Percentiles rank a stretch among this genome's conserved stretches.
These are phyloP conservation scores for Nasalis larvatus DNA, from an alignment of 2,113 vertebrate genomes.

Conservation along the genomic window DNA sequence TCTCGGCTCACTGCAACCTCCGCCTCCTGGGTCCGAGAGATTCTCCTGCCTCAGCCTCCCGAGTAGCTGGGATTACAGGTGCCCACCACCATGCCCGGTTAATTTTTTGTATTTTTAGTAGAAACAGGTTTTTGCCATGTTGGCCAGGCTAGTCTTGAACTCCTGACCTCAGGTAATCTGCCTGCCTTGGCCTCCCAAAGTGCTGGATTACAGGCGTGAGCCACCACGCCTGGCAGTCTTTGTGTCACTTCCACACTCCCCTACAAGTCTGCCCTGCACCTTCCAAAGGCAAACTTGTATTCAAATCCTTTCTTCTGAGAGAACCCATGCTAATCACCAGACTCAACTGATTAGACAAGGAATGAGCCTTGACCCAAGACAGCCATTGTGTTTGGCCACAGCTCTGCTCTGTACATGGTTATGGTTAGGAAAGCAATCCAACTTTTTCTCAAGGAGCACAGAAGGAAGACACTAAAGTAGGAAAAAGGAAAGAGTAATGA, in stretches of 20 bases:
- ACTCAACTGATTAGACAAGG: background rate
- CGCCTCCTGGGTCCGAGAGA: too few relatives aligned
- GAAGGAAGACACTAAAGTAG: background rate
- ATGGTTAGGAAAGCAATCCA: background rate
- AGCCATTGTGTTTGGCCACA: background rate
- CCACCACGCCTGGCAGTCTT: background rate
- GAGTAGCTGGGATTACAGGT: too few relatives aligned
- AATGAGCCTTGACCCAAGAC: background rate
- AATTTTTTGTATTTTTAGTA: too few relatives aligned
- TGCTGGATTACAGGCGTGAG: too few relatives aligned
- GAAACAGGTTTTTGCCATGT: too few relatives aligned
- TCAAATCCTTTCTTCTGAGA: background rate
- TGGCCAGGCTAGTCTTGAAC: too few relatives aligned
- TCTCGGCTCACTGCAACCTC: too few relatives aligned
- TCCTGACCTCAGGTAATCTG: too few relatives aligned
- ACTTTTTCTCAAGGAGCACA: background rate
- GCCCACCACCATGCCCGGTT: too few relatives aligned
- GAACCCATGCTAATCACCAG: background rate
- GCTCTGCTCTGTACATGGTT: too few relatives aligned
- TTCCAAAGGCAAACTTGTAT: background rate
- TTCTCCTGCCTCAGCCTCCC: too few relatives aligned
- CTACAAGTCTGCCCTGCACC: background rate
- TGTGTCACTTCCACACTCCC: background rate
- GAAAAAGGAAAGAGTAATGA: background rate
- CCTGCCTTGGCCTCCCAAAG: too few relatives aligned